Base-by-base conservation (phyloP, 2,888 invertebrate species). In the Acleris holmiana region DNA sequence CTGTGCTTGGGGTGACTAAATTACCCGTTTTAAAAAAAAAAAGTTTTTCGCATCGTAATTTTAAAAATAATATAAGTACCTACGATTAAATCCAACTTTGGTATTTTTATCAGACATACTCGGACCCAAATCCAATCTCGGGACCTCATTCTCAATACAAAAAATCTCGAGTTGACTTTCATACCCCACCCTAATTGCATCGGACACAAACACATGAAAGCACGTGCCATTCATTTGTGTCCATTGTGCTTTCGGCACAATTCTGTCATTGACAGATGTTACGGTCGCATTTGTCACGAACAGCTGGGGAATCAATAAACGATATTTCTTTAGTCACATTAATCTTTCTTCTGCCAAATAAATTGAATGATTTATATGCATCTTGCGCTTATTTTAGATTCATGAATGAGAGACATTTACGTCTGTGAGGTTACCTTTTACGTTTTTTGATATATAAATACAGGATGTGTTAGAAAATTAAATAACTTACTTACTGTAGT, bases 251-350 rank as follows among this genome's bases (percentile, higher is more conserved):
- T 41, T 53, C 29, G 64, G 58, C 48, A 59, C 58, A 59, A 59
- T 58, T 63, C 53, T 35, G 53, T 19, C 58, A 58, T 17, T 64
- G 58, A 64, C 64, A 64, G 64, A 64, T 64, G 64, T 53, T 48
- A 40, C 57, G 57, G 50, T 63, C 46, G 48, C 25, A 64, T 64
- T 64, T 58, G 64, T 64, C 64, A 59, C 54, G 63, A 53, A 58
- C 64, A 64, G 64, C 58, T 64, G 64, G 58, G 53, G 53, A 48
- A 64, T 64, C 58, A 58, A 64, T 64, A 58, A 21, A 53, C n/a
- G 47, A 54, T 51, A 23, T 55, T 61, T 61, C 53, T 58, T 17
- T 54, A 18, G 35, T 40, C 48, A 25, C 48, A 58, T 48, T 57
- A 35, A 55, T 59, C 41, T 44, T 44, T 15, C 47, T 47, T 51